Base-by-base conservation (phyloP, 2,888 invertebrate genomes). In the Balanococcus diminutus region DNA sequence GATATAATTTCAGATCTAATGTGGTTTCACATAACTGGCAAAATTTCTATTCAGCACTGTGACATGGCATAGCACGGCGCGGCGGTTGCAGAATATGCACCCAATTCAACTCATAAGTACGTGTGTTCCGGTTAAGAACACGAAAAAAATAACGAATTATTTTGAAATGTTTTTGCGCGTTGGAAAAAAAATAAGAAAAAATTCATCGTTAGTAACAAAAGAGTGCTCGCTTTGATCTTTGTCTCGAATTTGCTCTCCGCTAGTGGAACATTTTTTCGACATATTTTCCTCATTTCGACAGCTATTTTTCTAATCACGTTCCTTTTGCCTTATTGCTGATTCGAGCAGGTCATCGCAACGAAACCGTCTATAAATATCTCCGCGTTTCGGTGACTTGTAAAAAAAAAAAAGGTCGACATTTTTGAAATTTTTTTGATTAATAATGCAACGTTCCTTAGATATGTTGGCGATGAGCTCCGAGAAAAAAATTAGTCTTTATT, bases 151-250 rank as follows among this genome's bases (percentile, higher is more conserved):
- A 25, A 56, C 56, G 22, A 56, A 56, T 56, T 19, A 56, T 56
- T 56, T 61, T 0, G 14, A 22, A 61, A 61, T 9, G 8, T 4
- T 1, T 61, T 9, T 8, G 6, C 8, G n/a, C n/a, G n/a, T n/a
- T n/a, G n/a, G n/a, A n/a, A n/a, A n/a, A n/a, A n/a, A n/a, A n/a
- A n/a, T n/a, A n/a, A n/a, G 46, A 46, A 72, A 72, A 25, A 72
- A 72, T 72, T 72, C 72, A 31, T 72, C 28, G 72, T 31, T 31
- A 31, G 28, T 31, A 14, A 25, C 31, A 16, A 72, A 31, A 72
- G 72, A 16, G 72, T 72, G 31, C 72, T 72, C 31, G 31, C 72
- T 72, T 72, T 72, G 72, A 72, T 72, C 14, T 31, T 72, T 72
- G 72, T 72, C 31, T 72, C 25, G 31, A 31, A 72, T 72, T 16